Base-by-base conservation (phyloP, 2,113 vertebrate species). In the Shinisaurus crocodilurus region DNA sequence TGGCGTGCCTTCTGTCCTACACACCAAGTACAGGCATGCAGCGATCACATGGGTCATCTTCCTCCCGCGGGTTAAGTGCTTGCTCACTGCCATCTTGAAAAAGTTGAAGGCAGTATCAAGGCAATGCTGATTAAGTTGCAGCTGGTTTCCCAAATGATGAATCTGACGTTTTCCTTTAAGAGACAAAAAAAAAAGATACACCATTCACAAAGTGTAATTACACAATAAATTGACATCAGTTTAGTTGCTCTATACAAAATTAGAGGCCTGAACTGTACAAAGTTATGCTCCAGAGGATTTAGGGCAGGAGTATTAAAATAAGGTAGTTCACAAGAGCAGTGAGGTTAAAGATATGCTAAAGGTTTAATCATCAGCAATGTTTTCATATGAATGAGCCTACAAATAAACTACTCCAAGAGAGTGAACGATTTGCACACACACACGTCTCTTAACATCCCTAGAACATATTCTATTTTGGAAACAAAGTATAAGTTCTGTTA, bases 101-200 rank as follows among this genome's bases (percentile, higher is more conserved):
- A 99, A 99, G 96, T 99, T 99, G 95, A 98, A 98, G 87, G 99
- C 99, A 0, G 98, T 99, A 96, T 99, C 98, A 95, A 99, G 95
- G 89, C 99, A 99, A 88, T 99, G 99, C 25, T 99, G 97, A 96
- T 98, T 99, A 95, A 99, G 98, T 95, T 99, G 98, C 90, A 99
- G 97, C 96, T 99, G 99, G 94, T 97, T 98, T 54, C 99, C 99
- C 96, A 99, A 95, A 63, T 98, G 97, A 93, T 97, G 98, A 94
- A 99, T 99, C 93, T 98, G 98, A 25, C 98, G 97, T 85, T 97
- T 97, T 65, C 97, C 99, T 99, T 96, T 81, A 92, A 88, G 92
- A 92, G 89, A 95, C 93, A 76, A 94, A 87, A 50, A 45, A 76
- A n/a, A 29, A n/a, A 80, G 99, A 99, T 99, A 99, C 98, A n/a